Percentiles rank a stretch among this genome's conserved stretches.
These are phyloP conservation scores for Sympetrum striolatum DNA, from an alignment of 2,888 invertebrate species.

Conservation along the genomic window DNA sequence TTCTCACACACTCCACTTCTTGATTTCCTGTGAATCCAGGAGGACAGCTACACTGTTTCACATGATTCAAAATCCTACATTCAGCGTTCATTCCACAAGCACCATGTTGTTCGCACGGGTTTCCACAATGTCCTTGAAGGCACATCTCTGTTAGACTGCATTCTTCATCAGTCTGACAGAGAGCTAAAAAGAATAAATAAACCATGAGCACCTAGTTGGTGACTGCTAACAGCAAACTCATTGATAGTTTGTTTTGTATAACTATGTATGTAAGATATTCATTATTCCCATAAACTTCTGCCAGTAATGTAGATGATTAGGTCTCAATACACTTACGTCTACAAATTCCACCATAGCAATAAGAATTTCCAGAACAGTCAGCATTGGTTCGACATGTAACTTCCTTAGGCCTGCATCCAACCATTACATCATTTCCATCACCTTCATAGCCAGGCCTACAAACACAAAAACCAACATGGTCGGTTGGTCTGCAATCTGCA, in stretches of 20 bases:
- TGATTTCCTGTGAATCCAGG: constrained; percentile 85
- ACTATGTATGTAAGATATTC: not conserved
- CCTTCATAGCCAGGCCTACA: constrained; percentile 82
- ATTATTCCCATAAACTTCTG: not conserved
- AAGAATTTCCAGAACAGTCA: constrained; percentile 80
- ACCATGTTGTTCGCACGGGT: constrained; percentile 77
- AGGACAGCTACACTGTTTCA: constrained; percentile 83
- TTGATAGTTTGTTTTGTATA: not conserved
- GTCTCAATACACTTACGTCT: constrained; percentile 69
- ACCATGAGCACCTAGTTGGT: not conserved
- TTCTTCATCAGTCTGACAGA: constrained; percentile 80
- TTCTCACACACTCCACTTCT: constrained; percentile 82
- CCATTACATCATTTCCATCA: constrained; percentile 70
- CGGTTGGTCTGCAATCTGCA: constrained; percentile 78
- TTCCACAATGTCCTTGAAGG: constrained; percentile 79
- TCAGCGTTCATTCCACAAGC: constrained; percentile 86
- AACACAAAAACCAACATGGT: constrained; percentile 79
- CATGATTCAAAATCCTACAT: constrained; percentile 75
- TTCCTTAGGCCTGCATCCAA: constrained; percentile 79
- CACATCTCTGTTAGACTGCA: constrained; percentile 82
- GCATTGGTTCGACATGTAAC: constrained; percentile 72
- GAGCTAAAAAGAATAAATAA: constrained; percentile 62
- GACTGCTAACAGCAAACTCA: not conserved
- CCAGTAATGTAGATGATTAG: not conserved
- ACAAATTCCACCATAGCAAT: constrained; percentile 81